phyloP scores from a whole-genome alignment of 2,113 vertebrate genomes.

The Uropsilus gracilis region DNA sequence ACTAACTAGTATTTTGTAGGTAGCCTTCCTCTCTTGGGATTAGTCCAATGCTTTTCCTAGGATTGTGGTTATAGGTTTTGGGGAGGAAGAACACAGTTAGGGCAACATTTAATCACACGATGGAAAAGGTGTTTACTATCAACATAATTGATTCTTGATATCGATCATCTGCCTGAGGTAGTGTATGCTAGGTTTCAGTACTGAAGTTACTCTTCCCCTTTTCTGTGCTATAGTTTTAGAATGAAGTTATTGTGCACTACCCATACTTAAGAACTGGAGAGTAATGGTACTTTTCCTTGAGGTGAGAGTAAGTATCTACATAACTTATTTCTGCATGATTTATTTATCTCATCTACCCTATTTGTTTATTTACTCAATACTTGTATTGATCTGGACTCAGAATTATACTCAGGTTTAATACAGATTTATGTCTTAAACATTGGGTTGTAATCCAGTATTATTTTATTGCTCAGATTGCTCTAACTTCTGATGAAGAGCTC shows the following conservation, averaged over 20 bases:
- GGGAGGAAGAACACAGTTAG: not conserved
- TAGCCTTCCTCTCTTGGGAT: not conserved
- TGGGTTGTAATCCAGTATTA: not conserved
- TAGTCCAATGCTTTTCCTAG: not conserved
- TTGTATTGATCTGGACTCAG: not conserved
- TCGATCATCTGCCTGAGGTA: not conserved
- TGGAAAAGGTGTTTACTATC: not conserved
- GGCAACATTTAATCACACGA: not conserved
- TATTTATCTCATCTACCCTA: not conserved
- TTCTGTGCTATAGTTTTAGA: not conserved
- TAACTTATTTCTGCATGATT: not conserved
- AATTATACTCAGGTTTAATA: no score
- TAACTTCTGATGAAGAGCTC: not conserved
- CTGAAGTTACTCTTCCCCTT: not conserved
- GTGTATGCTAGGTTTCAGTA: not conserved
- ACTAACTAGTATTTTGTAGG: not conserved
- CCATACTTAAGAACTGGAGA: not conserved
- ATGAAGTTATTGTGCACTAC: not conserved
- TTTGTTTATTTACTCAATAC: not conserved
- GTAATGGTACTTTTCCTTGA: not conserved
- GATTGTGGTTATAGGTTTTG: not conserved
- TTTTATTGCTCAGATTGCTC: constrained; percentile 21
- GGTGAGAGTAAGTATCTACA: not conserved
- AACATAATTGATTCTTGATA: not conserved
- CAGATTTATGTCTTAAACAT: not conserved